Conservation (phyloP, 1,140 invertebrate species). For the Calephelis nemesis region DNA sequence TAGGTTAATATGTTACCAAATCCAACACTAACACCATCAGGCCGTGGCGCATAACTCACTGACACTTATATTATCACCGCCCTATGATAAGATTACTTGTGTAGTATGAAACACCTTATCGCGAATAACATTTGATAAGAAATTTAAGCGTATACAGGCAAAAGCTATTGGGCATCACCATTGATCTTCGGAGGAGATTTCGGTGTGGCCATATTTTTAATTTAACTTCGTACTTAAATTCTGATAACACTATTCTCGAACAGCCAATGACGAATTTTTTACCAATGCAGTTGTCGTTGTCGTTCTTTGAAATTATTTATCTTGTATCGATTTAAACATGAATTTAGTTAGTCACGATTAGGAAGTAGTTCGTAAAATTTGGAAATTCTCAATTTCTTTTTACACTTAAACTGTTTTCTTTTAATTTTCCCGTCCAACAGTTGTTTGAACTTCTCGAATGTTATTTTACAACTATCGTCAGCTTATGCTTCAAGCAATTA, state of each 20-base stretch:
- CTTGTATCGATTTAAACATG: background rate
- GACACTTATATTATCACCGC: constrained; percentile 74
- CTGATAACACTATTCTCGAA: background rate
- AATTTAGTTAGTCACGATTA: background rate
- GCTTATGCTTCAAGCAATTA: background rate
- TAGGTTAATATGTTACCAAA: constrained; percentile 42
- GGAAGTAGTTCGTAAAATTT: background rate
- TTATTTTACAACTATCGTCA: constrained; percentile 10
- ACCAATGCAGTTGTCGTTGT: background rate
- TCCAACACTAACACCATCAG: constrained; percentile 50
- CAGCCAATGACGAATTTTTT: background rate
- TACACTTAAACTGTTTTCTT: background rate
- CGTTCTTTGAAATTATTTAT: constrained; percentile 11
- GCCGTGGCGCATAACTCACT: constrained; percentile 66
- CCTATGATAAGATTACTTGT: constrained; percentile 73
- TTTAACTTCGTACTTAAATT: too few species aligned
- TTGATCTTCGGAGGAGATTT: constrained; percentile 22
- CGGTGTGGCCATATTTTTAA: background rate
- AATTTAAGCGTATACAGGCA: constrained; percentile 47
- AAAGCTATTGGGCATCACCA: constrained; percentile 40
- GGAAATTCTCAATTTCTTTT: background rate
- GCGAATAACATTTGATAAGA: constrained; percentile 71
- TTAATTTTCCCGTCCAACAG: background rate
- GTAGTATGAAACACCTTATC: constrained; percentile 67
- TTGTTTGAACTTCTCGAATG: background rate